A percentile compares a stretch with the other conserved stretches of the same genome.
Evolutionary conservation across 2,113 vertebrate genomes (phyloP).

Genomic region (Rhinichthys klamathensis): DNA sequence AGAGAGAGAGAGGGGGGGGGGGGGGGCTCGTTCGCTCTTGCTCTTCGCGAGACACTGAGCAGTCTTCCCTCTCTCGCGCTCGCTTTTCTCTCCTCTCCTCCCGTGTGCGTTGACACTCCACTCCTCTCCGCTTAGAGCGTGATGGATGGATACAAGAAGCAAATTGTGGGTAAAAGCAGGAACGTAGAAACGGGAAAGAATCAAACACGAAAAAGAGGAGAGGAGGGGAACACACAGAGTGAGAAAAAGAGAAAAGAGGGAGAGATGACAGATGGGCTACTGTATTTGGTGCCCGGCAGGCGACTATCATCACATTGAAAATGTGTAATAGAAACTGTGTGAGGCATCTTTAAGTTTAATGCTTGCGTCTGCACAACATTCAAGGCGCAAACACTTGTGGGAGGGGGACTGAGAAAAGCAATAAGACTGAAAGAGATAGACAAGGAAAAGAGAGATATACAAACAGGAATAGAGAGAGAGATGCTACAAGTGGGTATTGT

Average conservation of each 20-base stretch:
- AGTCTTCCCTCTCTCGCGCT: conserved; percentile 43
- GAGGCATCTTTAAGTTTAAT: conserved; percentile 47
- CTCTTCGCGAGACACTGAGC: conserved; percentile 59
- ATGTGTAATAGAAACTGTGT: background rate
- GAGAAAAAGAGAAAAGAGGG: conserved; percentile 10
- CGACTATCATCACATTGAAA: background rate
- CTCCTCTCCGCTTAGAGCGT: conserved; percentile 50
- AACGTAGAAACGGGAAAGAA: conserved; percentile 37
- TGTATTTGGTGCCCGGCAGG: conserved; percentile 38
- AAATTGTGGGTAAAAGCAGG: conserved; percentile 51
- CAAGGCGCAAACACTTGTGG: conserved; percentile 13
- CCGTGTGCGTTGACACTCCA: conserved; percentile 57
- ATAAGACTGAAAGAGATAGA: background rate
- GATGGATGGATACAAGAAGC: conserved; percentile 58
- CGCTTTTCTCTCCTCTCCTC: conserved; percentile 52
- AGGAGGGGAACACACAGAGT: conserved; percentile 31
- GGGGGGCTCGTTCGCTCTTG: conserved; percentile 20
- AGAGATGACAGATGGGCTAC: background rate
- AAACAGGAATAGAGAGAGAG: conserved; percentile 26
- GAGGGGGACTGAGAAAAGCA: conserved; percentile 26
- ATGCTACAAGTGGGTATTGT: background rate
- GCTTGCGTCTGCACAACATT: conserved; percentile 29
- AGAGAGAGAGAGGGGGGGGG: conserved; percentile 45
- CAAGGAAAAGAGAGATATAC: background rate
- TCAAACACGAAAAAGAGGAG: conserved; percentile 54